Base-by-base conservation (phyloP, 37 sponge, comb jelly and placozoan species). In the Agelas oroides region DNA sequence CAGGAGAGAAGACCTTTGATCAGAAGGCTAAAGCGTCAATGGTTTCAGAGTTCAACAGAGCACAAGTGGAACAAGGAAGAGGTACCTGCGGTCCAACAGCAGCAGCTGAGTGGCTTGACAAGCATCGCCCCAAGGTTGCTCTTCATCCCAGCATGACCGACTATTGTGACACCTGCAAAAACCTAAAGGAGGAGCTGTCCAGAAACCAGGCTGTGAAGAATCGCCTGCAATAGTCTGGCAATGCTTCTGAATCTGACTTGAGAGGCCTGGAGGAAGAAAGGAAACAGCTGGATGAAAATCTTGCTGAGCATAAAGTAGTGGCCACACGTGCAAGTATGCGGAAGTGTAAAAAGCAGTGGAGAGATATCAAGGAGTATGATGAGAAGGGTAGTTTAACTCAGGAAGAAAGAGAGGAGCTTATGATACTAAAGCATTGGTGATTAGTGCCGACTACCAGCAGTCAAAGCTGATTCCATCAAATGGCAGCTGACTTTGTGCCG, bases 401-500 rank as follows among this genome's bases (percentile, higher is more conserved):
- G n/a, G n/a, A n/a, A n/a, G n/a, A n/a, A n/a, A n/a, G n/a, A n/a
- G n/a, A n/a, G n/a, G n/a, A n/a, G n/a, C n/a, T n/a, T n/a, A n/a
- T n/a, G n/a, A n/a, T n/a, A n/a, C n/a, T n/a, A n/a, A 60, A 35
- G 39, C 65, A 78, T 31, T 71, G 70, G 71, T 70, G 21, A 17
- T 81, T 25, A 32, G 37, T 57, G 71, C n/a, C 25, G 82, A 81
- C 59, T 81, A 58, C 41, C 72, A 81, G 33, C 58, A 58, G 72
- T 19, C 41, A 16, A 81, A 81, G 39, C 60, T 81, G 33, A 31
- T 81, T 81, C 82, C 82, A n/a, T n/a, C n/a, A n/a, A n/a, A n/a
- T n/a, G n/a, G n/a, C n/a, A n/a, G n/a, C n/a, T n/a, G n/a, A n/a
- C n/a, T n/a, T n/a, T n/a, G n/a, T n/a, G n/a, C n/a, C n/a, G n/a